Base-by-base conservation (phyloP, 2,797 vertebrate species). In the Borostomias antarcticus region DNA sequence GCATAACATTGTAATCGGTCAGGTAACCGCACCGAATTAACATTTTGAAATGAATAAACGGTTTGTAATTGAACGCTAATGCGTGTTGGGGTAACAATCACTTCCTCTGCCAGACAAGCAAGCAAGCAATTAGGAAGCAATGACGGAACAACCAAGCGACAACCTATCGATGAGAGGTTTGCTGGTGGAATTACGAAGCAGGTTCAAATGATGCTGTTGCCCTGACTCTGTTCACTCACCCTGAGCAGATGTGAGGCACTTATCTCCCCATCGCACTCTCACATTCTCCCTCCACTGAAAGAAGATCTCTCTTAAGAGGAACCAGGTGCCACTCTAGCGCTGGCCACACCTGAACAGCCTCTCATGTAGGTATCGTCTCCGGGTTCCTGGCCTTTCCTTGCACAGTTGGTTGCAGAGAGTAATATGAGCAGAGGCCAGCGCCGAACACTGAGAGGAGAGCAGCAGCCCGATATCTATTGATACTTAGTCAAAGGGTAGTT, bases 341-440 rank as follows among this genome's bases (percentile, higher is more conserved):
- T 7, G 54, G 54, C n/a, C 32, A 35, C 56, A 26, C 33, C 33
- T 59, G 35, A 25, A 11, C 79, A 80, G 83, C 82, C 79, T 86
- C 78, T 74, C 77, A 84, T 86, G 86, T 81, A 86, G 73, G 82
- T 58, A 85, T 84, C 85, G 82, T 87, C 70, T 68, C 73, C 47
- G 56, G 15, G 73, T 76, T 65, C 68, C 57, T 28, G 29, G 57
- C 72, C 72, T 40, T 77, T 61, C 68, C 76, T 58, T 73, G 74
- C 80, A 82, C 1, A 89, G 79, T 82, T 76, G 68, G 50, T 80
- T 77, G n/a, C n/a, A n/a, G n/a, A n/a, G n/a, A n/a, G n/a, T n/a
- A 80, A 85, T 85, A 25, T 47, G 19, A 6, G 23, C 81, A 81
- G 82, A 70, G 79, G 75, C 79, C 79, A 78, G 80, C 84, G 84